Evolutionary conservation across 2,888 invertebrate species (phyloP), one percentile per base, ranked within the genome.

Genomic region (Chydorus sphaericus): DNA sequence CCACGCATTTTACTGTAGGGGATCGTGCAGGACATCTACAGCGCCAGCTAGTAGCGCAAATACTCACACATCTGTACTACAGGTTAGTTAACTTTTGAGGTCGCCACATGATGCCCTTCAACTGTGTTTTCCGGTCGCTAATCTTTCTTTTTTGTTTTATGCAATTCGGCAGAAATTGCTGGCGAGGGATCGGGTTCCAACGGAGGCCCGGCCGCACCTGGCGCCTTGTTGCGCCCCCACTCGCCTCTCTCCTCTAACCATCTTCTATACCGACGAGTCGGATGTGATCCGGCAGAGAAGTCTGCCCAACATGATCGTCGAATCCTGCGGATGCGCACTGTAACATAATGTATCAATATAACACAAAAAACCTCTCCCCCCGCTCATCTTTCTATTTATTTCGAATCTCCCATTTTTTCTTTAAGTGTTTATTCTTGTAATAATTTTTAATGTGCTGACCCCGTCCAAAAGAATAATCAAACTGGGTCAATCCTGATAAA

Each of bases 301-400:
- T 1, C 69, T 91, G 58, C 86, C 88, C 1, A 88, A 90, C 64
- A 90, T 91, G 88, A 83, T 89, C 38, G 87, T 90, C n/a, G 87
- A 89, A 63, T 80, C 85, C 6, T 91, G 91, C 67, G 90, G 89
- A 18, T 91, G 91, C 23, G 49, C 55, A 11, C 33, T 48, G 18
- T 55, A 16, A 55, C 7, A 37, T n/a, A n/a, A n/a, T n/a, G n/a
- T n/a, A n/a, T n/a, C n/a, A n/a, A n/a, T n/a, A n/a, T n/a, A n/a
- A n/a, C n/a, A n/a, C n/a, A n/a, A n/a, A n/a, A n/a, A n/a, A n/a
- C n/a, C n/a, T n/a, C n/a, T n/a, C n/a, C n/a, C n/a, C n/a, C n/a
- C n/a, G n/a, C n/a, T n/a, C n/a, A n/a, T n/a, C n/a, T n/a, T n/a
- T n/a, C n/a, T n/a, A n/a, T n/a, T n/a, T n/a, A n/a, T n/a, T n/a